A percentile compares a stretch with the other conserved stretches of the same genome.
phyloP scores from a whole-genome alignment of 2,797 vertebrate species.

The Xenops minutus region DNA sequence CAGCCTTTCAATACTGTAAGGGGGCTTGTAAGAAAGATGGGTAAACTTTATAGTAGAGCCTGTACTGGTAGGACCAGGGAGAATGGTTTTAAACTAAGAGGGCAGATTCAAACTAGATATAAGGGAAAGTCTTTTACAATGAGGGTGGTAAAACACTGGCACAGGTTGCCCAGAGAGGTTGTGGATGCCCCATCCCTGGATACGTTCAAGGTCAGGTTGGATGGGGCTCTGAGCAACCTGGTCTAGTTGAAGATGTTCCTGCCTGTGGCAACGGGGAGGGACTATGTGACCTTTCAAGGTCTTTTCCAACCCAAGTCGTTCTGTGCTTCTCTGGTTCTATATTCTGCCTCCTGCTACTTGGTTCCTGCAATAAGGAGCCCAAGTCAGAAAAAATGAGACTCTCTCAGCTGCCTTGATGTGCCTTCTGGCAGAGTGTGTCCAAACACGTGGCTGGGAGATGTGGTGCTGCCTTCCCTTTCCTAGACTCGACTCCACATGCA shows the following conservation, averaged over 20 bases:
- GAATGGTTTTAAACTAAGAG: background rate
- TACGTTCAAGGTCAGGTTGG: background rate
- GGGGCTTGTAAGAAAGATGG: background rate
- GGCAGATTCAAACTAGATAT: background rate
- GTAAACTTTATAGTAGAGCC: background rate
- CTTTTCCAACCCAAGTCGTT: background rate
- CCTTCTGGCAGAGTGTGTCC: background rate
- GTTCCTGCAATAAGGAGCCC: background rate
- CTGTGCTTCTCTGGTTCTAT: background rate
- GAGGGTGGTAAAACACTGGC: background rate
- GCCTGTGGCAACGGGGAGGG: background rate
- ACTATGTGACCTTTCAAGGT: background rate
- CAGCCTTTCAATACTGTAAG: background rate
- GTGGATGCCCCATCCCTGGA: background rate
- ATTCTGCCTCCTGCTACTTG: background rate
- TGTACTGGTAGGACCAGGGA: background rate
- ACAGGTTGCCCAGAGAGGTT: background rate
- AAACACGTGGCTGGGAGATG: background rate
- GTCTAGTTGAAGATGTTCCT: background rate
- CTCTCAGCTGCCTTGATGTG: background rate
- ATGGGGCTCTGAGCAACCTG: background rate
- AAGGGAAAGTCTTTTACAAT: background rate
- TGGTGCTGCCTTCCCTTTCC: background rate
- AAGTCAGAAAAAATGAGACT: background rate
- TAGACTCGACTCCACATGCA: fast-evolving